Base-by-base conservation (phyloP, 2,797 vertebrate genomes). In the Pelobates cultripes region DNA sequence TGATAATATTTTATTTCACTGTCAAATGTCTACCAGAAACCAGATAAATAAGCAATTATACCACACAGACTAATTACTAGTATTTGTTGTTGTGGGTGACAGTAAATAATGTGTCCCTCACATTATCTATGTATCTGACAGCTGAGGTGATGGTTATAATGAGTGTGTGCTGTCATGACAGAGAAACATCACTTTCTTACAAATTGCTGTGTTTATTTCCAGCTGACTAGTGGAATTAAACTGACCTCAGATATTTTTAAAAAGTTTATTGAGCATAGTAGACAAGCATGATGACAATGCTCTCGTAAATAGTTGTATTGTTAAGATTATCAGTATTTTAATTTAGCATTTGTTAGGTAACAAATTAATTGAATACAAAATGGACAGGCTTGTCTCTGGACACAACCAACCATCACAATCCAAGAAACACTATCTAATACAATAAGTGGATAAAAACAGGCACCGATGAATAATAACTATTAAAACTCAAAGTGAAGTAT, bases 71-170 rank as follows among this genome's bases (percentile, higher is more conserved):
- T 81, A 81, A 81, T 75, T 81, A 73, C 73, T 75, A 67, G 43
- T 66, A 70, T 75, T 70, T 75, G 28, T 75, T 70, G 60, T 55
- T 70, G 66, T 7, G 73, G 9, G 61, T 81, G 73, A 14, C 66
- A 81, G 73, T 70, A 81, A 75, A 75, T 80, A 75, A 74, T 75
- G 51, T 80, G 73, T 67, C 79, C 70, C 73, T 75, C 73, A 81
- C 79, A 81, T 81, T 75, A 75, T 75, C 79, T 88, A 72, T 63
- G 7, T 71, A 84, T 80, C 71, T 84, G 82, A 79, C 57, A 67
- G 0, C 15, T 85, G 53, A 57, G 3, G 85, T 88, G 89, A 87
- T 83, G n/a, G 15, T 85, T 80, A 14, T 67, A 74, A 86, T 88
- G 47, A 75, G 55, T 64, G 72, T 73, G 80, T 28, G 5, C 79